Evolutionary conservation across 2,113 vertebrate genomes (phyloP), one percentile per base, ranked within the genome.

Genomic region (Dasypus novemcinctus): DNA sequence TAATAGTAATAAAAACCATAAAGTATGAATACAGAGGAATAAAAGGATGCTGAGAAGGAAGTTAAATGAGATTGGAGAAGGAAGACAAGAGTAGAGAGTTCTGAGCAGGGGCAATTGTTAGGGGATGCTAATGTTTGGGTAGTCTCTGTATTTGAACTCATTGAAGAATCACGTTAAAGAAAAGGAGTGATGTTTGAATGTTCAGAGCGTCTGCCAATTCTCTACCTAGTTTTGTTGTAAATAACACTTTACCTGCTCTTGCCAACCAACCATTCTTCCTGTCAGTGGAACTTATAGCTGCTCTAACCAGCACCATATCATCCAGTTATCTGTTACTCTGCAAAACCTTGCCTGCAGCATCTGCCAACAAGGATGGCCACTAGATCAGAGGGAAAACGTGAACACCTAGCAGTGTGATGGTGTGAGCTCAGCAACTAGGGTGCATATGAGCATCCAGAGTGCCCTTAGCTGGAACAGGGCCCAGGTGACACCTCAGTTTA

Each of bases 391-490:
- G 25, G 20, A 25, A 80, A 43, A 23, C 7, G 1, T 68, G 4
- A 6, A 23, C 10, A 14, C 7, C 2, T 5, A 23, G 63, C 3
- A 23, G 2, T 4, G 49, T 8, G 17, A 25, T 9, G 4, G 33
- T 3, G 2, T 27, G 17, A 27, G 7, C 41, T 4, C 27, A 38
- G 7, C 1, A 9, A 1, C 5, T 27, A 2, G 54, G 12, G 7
- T 88, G 12, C 15, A 29, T 1, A 7, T 4, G 18, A 38, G 4
- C 3, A 4, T 87, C 25, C 23, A 25, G 64, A 46, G n/a, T 1
- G 0, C 2, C 23, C 29, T 21, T 17, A 18, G 1, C 0, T 33
- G 11, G 8, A 1, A 88, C 5, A n/a, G 4, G 10, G 12, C 17
- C 3, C 10, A 43, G 11, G 20, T 6, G 31, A 23, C 11, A 6